These are phyloP conservation scores for Pterocles gutturalis DNA, from an alignment of 2,113 vertebrate genomes.

Conservation along the genomic window DNA sequence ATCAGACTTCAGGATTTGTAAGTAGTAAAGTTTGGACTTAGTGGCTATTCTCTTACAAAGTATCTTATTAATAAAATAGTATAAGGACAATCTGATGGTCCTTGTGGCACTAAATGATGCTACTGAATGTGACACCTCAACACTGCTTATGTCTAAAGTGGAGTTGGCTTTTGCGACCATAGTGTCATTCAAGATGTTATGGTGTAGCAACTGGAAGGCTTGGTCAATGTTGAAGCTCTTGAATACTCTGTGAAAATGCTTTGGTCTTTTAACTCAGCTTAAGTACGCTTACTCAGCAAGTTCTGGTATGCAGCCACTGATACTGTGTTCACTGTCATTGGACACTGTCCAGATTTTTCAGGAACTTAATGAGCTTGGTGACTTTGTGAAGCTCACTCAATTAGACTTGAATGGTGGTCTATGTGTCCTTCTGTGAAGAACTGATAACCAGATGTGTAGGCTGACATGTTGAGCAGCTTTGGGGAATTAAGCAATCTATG, in stretches of 20 bases:
- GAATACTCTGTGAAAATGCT: not conserved
- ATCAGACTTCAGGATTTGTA: not conserved
- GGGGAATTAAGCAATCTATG: not conserved
- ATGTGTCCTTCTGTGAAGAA: not conserved
- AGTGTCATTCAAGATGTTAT: not conserved
- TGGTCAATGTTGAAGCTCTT: not conserved
- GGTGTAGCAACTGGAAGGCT: not conserved
- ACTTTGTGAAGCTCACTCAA: not conserved
- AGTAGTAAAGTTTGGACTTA: not conserved
- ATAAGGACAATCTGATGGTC: not conserved
- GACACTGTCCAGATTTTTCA: not conserved
- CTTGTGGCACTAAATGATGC: not conserved
- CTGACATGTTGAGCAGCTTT: accelerated
- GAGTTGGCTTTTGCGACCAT: not conserved
- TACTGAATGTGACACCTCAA: not conserved
- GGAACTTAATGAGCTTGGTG: not conserved
- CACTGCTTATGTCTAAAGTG: not conserved
- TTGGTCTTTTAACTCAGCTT: not conserved
- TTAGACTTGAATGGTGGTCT: not conserved
- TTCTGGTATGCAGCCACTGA: not conserved
- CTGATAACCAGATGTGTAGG: not conserved
- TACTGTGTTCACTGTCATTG: not conserved
- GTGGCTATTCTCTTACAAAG: not conserved
- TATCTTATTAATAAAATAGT: not conserved
- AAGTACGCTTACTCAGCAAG: not conserved